phyloP scores from a whole-genome alignment of 2,797 vertebrate species.

The Pseudochirops cupreus region DNA sequence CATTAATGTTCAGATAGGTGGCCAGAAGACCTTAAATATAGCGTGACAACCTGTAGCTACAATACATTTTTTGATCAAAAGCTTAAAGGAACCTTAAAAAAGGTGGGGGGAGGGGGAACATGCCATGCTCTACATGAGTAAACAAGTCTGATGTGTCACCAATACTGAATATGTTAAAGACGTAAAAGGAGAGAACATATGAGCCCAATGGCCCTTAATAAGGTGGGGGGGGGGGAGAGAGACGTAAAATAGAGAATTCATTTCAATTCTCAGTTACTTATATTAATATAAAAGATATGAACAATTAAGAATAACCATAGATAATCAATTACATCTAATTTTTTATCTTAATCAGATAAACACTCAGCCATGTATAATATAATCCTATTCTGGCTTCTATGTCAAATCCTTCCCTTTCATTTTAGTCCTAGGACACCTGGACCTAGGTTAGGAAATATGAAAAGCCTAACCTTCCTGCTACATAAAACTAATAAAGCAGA shows the following conservation, averaged over 20 bases:
- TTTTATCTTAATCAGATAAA: slow-evolving; percentile 20
- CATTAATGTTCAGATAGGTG: not conserved
- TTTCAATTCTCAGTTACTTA: slow-evolving; percentile 24
- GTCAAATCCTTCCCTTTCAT: slow-evolving; percentile 5
- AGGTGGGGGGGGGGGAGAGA: too few species aligned
- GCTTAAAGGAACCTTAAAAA: slow-evolving; percentile 30
- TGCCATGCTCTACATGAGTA: not conserved
- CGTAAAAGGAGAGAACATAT: slow-evolving; percentile 40
- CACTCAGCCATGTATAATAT: not conserved
- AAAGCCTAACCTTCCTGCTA: not conserved
- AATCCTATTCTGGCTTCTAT: slow-evolving; percentile 2
- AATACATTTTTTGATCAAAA: slow-evolving; percentile 38
- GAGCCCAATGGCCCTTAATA: slow-evolving; percentile 52
- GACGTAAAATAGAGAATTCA: slow-evolving; percentile 21
- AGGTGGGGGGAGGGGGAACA: not conserved
- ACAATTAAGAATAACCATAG: slow-evolving; percentile 42
- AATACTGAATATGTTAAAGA: slow-evolving; percentile 34
- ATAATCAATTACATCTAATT: slow-evolving; percentile 2
- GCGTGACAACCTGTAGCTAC: slow-evolving; percentile 27
- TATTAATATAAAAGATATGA: slow-evolving; percentile 42
- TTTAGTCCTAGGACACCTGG: not conserved
- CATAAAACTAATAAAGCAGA: not conserved
- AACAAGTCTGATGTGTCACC: not conserved
- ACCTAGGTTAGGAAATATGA: not conserved
- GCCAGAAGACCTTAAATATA: slow-evolving; percentile 13